These are phyloP conservation scores for Drosophila serrata DNA, from an alignment of 1,140 invertebrate genomes.

Conservation along the genomic window DNA sequence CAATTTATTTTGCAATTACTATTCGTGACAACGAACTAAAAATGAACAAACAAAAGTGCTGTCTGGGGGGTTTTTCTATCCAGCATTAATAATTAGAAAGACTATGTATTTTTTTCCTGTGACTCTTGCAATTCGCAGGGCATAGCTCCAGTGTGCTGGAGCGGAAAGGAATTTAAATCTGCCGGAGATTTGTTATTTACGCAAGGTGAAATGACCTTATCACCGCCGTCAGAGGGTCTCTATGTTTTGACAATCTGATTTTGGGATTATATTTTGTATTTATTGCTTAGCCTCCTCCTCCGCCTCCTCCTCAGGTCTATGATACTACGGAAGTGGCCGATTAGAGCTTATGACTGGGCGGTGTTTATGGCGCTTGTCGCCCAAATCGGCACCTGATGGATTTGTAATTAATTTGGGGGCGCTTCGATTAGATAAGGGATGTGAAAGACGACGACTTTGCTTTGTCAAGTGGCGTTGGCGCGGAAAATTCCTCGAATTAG, in stretches of 20 bases:
- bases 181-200: constrained; percentile 17
- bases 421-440: constrained; percentile 59
- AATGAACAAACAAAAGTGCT: constrained; percentile 20
- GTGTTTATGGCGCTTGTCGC: constrained; percentile 55
- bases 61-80: constrained; percentile 7
- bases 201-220: constrained; percentile 34
- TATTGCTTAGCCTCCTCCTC: constrained; percentile 7
- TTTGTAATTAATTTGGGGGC: constrained; percentile 64
- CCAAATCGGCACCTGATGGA: constrained; percentile 66
- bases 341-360: constrained; percentile 30
- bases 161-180: constrained; percentile 46
- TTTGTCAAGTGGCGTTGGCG: constrained; percentile 24
- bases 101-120: constrained; percentile 15
- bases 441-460: constrained; percentile 6
- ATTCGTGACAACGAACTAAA: constrained; percentile 11
- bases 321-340: constrained; percentile 45
- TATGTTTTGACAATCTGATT: constrained; percentile 33
- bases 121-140: constrained; percentile 24
- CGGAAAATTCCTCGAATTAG: constrained; percentile 45
- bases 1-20: constrained; percentile 10
- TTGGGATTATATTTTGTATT: constrained; percentile 19
- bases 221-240: not conserved
- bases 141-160: constrained; percentile 35
- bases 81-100: not conserved
- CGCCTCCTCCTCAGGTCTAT: not conserved